Base-by-base conservation (phyloP, 53 echinoderm and acorn worm genomes). In the Glandiceps talaboti region DNA sequence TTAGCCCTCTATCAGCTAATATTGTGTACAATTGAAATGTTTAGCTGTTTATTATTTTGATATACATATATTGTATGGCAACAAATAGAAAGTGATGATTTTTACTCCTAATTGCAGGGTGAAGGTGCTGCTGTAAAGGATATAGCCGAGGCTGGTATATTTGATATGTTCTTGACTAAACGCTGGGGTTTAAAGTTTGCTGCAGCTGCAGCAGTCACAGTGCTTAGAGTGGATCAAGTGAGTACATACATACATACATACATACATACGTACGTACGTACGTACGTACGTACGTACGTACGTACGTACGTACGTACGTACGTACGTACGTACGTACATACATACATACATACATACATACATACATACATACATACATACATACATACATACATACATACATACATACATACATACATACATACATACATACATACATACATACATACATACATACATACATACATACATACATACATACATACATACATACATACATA, bases 181-280 rank as follows among this genome's bases (percentile, higher is more conserved):
- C 74, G 86, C 82, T 90, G 92, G 87, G 95, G 86, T 20, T 88
- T 94, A 79, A 94, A 94, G 77, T 75, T 94, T 74, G 95, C 95
- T 26, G 92, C 92, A 1, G 90, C 90, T 75, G 95, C 95, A 27
- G 95, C 95, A 72, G 92, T 94, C 79, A 94, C 95, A 14, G 95
- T 94, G 27, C 88, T 94, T 14, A 82, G 95, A 74, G 95, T 94
- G 28, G 95, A 94, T 76, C 95, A 94, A 88, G 95, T 94, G 86
- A 80, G 77, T 32, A 45, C 64, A 6, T 45, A 45, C 64, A 45
- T 6, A 45, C 64, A 45, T 45, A 12, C 64, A 20, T 6, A 20
- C 64, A 12, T 20, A 12, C 64, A 45, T 12, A 45, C 64, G 6
- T 45, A 12, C 20, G 20, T 45, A 45, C 6, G 6, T 45, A 6